These are phyloP conservation scores for Glareola pratincola DNA, from an alignment of 2,113 vertebrate species.

Conservation along the genomic window DNA sequence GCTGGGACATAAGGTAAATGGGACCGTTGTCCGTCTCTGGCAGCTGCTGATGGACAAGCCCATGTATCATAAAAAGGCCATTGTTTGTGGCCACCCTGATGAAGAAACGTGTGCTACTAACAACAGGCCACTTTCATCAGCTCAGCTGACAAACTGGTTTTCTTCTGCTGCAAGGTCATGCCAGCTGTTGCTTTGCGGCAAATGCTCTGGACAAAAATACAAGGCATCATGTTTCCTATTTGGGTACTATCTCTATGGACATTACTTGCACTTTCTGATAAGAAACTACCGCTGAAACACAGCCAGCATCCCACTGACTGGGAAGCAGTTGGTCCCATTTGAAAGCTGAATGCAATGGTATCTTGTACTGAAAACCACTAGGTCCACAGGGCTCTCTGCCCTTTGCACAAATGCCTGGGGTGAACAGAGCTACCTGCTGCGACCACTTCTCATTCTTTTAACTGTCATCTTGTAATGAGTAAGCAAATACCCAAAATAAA, in stretches of 20 bases:
- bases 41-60: slow-evolving; percentile 47
- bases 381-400: fast-evolving
- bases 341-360: background rate
- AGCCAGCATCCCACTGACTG: background rate
- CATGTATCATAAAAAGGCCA: background rate
- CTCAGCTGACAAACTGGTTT: slow-evolving; percentile 7
- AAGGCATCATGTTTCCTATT: slow-evolving; percentile 8
- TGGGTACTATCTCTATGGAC: background rate
- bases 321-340: background rate
- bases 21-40: background rate
- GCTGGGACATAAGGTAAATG: background rate
- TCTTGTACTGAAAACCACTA: background rate
- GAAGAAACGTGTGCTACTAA: background rate
- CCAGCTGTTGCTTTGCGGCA: slow-evolving; percentile 60
- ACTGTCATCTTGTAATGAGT: background rate
- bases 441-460: background rate
- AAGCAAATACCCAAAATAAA: background rate
- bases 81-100: background rate
- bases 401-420: background rate
- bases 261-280: background rate
- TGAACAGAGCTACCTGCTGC: background rate
- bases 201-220: slow-evolving; percentile 43
- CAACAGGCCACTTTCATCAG: background rate
- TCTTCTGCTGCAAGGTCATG: background rate
- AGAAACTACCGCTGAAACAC: background rate